Evolutionary conservation across 1,140 invertebrate genomes (phyloP).

Genomic region (Pteromalus puparum): DNA sequence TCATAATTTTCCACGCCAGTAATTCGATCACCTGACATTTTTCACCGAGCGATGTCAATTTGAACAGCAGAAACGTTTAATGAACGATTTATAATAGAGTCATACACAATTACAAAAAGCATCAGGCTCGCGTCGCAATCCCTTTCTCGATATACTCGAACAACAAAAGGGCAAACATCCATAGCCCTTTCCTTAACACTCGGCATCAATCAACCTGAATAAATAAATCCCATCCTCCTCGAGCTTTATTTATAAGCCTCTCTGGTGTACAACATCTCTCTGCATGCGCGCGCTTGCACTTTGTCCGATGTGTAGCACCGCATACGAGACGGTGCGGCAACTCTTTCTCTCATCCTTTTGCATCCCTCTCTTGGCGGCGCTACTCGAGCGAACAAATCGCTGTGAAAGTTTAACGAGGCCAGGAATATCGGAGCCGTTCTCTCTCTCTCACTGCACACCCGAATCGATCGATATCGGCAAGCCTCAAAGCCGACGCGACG

Average conservation of each 20-base stretch:
- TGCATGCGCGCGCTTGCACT: neutral
- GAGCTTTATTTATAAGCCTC: constrained; percentile 37
- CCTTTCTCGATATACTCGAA: neutral
- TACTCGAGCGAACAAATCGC: constrained; percentile 35
- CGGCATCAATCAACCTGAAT: constrained; percentile 26
- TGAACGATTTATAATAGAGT: too few relatives aligned
- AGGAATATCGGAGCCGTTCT: constrained; percentile 38
- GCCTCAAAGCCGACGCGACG: constrained; percentile 14
- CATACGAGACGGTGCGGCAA: neutral
- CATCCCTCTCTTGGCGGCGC: neutral
- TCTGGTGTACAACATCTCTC: neutral
- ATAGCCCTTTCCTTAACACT: neutral
- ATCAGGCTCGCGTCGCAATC: too few relatives aligned
- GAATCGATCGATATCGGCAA: constrained; percentile 44
- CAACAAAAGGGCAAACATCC: neutral
- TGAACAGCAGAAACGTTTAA: neutral
- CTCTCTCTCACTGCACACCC: neutral
- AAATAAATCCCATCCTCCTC: constrained; percentile 18
- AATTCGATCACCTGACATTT: too few relatives aligned
- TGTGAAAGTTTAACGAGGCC: constrained; percentile 51
- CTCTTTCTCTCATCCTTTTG: neutral
- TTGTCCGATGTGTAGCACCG: neutral
- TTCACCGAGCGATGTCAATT: neutral
- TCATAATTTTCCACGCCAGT: too few relatives aligned
- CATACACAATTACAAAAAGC: too few relatives aligned